Percentiles rank a stretch among this genome's conserved stretches.
Evolutionary conservation across 2,888 invertebrate genomes (phyloP).

Genomic region (Euphydryas editha): DNA sequence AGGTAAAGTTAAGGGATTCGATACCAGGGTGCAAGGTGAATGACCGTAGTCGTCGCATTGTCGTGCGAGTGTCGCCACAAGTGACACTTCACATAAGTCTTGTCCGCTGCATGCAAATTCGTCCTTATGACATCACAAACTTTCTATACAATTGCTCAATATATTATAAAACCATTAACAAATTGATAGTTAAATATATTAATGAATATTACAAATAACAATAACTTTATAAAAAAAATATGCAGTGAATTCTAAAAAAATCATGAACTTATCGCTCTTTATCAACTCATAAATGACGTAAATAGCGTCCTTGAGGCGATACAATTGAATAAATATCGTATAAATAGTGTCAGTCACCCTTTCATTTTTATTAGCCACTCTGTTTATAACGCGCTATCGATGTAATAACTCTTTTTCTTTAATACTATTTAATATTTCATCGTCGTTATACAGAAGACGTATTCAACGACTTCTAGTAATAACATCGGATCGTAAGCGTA

Average conservation of each 20-base stretch:
- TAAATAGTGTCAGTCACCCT: slow-evolving; percentile 70
- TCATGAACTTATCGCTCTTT: slow-evolving; percentile 15
- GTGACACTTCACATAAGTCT: slow-evolving; percentile 38
- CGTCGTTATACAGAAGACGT: slow-evolving; percentile 21
- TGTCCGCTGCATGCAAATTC: slow-evolving; percentile 41
- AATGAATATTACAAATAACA: neutral
- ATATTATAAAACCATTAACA: slow-evolving; percentile 26
- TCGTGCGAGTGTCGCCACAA: slow-evolving; percentile 49
- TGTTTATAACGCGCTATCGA: slow-evolving; percentile 22
- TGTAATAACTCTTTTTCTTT: slow-evolving; percentile 11
- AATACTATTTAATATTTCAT: slow-evolving; percentile 26
- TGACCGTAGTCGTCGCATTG: slow-evolving; percentile 57
- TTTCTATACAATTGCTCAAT: slow-evolving; percentile 39
- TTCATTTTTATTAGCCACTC: slow-evolving; percentile 25
- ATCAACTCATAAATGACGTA: slow-evolving; percentile 63
- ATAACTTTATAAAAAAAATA: neutral
- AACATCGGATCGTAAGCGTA: slow-evolving; percentile 30
- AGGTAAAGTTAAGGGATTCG: slow-evolving; percentile 35
- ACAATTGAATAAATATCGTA: slow-evolving; percentile 76
- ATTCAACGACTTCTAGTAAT: slow-evolving; percentile 23
- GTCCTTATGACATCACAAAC: slow-evolving; percentile 39
- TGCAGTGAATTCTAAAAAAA: neutral
- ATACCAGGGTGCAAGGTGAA: slow-evolving; percentile 57
- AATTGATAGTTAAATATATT: neutral
- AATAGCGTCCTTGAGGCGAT: slow-evolving; percentile 74